These are phyloP conservation scores for Mesoclemmys tuberculata DNA, from an alignment of 2,113 vertebrate genomes.

Conservation along the genomic window DNA sequence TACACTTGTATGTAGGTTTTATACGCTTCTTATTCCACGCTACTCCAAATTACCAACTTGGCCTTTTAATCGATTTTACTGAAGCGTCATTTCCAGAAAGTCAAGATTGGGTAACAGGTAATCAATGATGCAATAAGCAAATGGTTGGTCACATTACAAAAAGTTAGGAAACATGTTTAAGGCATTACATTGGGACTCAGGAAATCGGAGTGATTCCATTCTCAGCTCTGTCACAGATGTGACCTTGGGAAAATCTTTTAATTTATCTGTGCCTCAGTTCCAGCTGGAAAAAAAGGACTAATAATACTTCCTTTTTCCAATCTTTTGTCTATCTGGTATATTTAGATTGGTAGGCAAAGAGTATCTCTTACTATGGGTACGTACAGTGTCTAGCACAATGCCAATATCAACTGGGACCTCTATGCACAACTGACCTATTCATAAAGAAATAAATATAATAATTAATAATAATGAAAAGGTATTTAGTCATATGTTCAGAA, in stretches of 20 bases:
- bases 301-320: background rate
- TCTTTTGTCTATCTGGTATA: background rate
- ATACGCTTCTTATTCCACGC: background rate
- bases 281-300: background rate
- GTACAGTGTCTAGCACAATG: background rate
- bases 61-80: background rate
- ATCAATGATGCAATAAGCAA: background rate
- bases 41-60: background rate
- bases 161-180: background rate
- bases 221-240: background rate
- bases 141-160: rapidly evolving
- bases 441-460: background rate
- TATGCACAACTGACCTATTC: background rate
- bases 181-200: background rate
- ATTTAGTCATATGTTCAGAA: background rate
- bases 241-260: background rate
- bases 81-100: background rate
- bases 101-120: rapidly evolving
- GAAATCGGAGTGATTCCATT: background rate
- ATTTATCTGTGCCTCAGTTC: background rate
- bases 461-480: background rate
- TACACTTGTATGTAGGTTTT: background rate
- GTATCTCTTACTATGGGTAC: background rate
- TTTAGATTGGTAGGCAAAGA: background rate
- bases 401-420: background rate